phyloP scores from a whole-genome alignment of 2,888 invertebrate genomes.

The Phortica magna region DNA sequence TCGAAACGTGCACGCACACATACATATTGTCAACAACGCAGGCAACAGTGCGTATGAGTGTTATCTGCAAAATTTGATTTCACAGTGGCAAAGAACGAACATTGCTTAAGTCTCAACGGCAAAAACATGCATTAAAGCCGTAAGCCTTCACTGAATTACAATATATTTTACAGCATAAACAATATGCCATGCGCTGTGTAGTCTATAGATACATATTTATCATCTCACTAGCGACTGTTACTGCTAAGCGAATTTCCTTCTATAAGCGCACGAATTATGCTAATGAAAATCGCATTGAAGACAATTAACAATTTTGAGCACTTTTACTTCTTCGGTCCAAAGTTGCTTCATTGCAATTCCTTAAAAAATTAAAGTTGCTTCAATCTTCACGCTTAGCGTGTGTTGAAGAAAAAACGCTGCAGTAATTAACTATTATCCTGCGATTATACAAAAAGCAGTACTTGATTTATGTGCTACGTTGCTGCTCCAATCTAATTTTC shows the following conservation, averaged over 20 bases:
- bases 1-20: not conserved
- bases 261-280: no score
- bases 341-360: no score
- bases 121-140: not conserved
- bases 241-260: no score
- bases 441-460: conserved; percentile 20
- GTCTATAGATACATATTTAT: no score
- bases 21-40: conserved; percentile 45
- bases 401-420: conserved; percentile 1
- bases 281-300: no score
- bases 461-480: conserved; percentile 29
- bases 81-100: not conserved
- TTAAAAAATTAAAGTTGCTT: not conserved
- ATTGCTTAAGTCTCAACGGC: not conserved
- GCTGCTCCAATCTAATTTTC: conserved; percentile 27
- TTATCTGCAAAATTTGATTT: conserved; percentile 44
- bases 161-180: not conserved
- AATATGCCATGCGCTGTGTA: not conserved
- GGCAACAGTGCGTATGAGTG: conserved; percentile 72
- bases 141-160: not conserved
- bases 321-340: no score
- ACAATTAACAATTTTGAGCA: no score
- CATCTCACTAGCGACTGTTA: no score
- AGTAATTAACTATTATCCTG: conserved; percentile 35
- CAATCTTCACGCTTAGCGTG: not conserved